Evolutionary conservation across 2,888 invertebrate species (phyloP).

Genomic region (Ennomos quercinarius): DNA sequence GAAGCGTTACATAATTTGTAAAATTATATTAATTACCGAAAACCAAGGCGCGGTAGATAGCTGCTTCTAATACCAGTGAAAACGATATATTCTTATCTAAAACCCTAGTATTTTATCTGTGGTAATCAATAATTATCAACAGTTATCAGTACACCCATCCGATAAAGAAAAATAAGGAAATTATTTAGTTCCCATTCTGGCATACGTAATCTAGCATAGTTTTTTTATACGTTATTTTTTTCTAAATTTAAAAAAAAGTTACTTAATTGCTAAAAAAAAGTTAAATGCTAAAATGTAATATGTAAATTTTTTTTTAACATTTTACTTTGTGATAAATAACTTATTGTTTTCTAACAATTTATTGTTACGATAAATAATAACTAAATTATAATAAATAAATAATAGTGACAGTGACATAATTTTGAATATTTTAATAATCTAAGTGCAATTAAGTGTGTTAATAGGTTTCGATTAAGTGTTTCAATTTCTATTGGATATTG

Average conservation of each 20-base stretch:
- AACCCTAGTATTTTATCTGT: constrained; percentile 13
- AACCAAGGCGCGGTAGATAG: constrained; percentile 5
- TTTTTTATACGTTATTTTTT: no score
- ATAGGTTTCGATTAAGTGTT: constrained; percentile 3
- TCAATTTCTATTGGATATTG: constrained; percentile 4
- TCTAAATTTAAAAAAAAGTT: no score
- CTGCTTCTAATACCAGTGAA: not conserved
- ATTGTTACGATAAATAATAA: no score
- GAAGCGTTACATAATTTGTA: not conserved
- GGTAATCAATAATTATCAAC: constrained; percentile 36
- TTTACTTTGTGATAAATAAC: no score
- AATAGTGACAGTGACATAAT: not conserved
- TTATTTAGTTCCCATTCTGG: constrained; percentile 18
- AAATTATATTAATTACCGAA: constrained; percentile 1
- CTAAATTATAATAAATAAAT: not conserved
- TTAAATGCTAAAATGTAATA: no score
- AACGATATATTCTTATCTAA: constrained; percentile 17
- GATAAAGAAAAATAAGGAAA: constrained; percentile 26
- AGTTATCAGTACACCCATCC: constrained; percentile 21
- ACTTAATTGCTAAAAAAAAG: no score
- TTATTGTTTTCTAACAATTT: no score
- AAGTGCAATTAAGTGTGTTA: constrained; percentile 1
- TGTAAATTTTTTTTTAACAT: no score
- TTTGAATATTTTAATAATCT: no score
- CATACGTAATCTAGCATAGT: not conserved